phyloP scores from a whole-genome alignment of 2,113 vertebrate genomes.

The Connochaetes taurinus region DNA sequence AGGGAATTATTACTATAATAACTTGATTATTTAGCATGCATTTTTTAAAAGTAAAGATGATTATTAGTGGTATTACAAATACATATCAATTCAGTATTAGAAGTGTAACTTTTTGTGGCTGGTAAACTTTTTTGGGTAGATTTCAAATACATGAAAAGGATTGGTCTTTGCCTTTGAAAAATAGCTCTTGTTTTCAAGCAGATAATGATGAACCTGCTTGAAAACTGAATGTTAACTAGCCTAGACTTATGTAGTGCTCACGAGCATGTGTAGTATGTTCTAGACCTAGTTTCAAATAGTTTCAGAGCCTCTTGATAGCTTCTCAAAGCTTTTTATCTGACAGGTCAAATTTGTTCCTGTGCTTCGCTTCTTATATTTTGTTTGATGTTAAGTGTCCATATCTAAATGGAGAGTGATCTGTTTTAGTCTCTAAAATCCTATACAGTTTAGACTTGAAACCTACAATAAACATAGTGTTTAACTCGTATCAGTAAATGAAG shows the following conservation, averaged over 20 bases:
- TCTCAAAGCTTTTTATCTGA: not conserved
- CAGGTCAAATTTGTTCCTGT: not conserved
- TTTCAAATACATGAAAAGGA: not conserved
- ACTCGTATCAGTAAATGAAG: not conserved
- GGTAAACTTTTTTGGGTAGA: not conserved
- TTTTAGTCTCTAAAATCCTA: constrained; percentile 10
- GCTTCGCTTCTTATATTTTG: not conserved
- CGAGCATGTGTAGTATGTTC: not conserved
- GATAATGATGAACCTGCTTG: constrained; percentile 19
- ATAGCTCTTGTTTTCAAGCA: constrained; percentile 19
- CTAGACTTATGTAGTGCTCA: not conserved
- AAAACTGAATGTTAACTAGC: constrained; percentile 27
- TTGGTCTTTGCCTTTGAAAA: constrained; percentile 36
- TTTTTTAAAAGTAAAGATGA: constrained; percentile 3
- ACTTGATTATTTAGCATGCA: not conserved
- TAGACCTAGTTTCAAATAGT: not conserved
- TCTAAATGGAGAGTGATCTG: not conserved
- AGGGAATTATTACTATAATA: constrained; percentile 10
- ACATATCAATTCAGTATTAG: not conserved
- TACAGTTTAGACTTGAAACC: not conserved
- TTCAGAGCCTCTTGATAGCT: not conserved
- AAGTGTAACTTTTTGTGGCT: constrained; percentile 7
- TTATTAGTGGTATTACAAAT: not conserved
- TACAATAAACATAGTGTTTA: not conserved
- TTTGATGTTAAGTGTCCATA: not conserved